Evolutionary conservation across 2,797 vertebrate species (phyloP).

Genomic region (Tympanoctomys barrerae): DNA sequence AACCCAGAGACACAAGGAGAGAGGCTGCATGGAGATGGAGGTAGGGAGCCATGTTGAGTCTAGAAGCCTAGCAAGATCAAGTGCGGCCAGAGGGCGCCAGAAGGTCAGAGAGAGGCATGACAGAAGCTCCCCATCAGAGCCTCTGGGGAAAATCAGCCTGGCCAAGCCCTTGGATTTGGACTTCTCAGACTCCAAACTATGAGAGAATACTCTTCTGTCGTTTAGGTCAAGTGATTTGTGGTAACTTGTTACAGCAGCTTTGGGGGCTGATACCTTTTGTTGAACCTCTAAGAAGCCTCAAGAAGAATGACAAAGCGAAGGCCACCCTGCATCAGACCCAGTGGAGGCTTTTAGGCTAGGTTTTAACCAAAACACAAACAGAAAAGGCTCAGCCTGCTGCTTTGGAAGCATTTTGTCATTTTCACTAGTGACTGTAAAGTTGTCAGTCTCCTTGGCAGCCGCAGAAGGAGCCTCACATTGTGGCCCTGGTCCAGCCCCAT

Average conservation of each 20-base stretch:
- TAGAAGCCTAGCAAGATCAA: not conserved
- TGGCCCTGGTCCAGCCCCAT: accelerated
- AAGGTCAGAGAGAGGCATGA: not conserved
- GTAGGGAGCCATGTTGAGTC: not conserved
- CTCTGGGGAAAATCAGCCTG: not conserved
- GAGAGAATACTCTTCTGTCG: not conserved
- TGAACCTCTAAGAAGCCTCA: not conserved
- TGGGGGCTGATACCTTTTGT: not conserved
- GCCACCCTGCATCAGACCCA: not conserved
- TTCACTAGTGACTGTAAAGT: not conserved
- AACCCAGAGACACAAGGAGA: not conserved
- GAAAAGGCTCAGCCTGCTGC: not conserved
- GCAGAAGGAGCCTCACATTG: accelerated
- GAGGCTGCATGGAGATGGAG: not conserved
- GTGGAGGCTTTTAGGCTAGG: not conserved
- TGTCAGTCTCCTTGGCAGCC: not conserved
- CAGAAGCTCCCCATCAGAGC: not conserved
- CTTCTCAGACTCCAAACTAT: not conserved
- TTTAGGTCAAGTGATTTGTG: not conserved
- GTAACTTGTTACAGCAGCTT: not conserved
- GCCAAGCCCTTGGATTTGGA: not conserved
- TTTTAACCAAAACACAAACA: not conserved
- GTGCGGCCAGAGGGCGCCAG: not conserved
- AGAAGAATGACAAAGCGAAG: not conserved
- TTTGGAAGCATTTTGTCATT: not conserved